Base-by-base conservation (phyloP, 2,888 invertebrate species). In the Stegophylla sp. region DNA sequence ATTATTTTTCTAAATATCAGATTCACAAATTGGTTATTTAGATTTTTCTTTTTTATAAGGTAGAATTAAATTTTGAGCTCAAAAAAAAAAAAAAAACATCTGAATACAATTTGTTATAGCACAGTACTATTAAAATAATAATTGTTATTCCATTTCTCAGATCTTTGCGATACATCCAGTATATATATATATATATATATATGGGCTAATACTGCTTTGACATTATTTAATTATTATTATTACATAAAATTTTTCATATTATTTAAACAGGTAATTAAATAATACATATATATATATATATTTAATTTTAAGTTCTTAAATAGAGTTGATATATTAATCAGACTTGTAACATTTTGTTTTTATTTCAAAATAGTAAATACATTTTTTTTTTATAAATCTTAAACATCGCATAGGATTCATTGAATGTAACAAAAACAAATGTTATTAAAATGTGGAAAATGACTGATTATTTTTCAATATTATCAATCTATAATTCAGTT, bases 271-370 rank as follows among this genome's bases (percentile, higher is more conserved):
- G 34, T 41, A 48, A 43, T 26, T 59, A 59, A 13, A 26, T 15
- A 61, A 59, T 73, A 51, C 34, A 4, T 56, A 63, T 48, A 63
- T 74, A 3, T 63, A 59, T 73, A 51, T 48, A 4, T 56, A 63
- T 48, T 74, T 74, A 3, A 74, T 63, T 48, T 17, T 34, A 51
- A 28, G 13, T 63, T 64, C n/a, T 64, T 75, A 53, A 51, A 75
- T 23, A 43, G 51, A 75, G 17, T 53, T 53, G 51, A 75, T 64
- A 63, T 41, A 75, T 75, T 75, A 75, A 64, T 75, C 75, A 75
- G 75, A 75, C 75, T 75, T 51, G 51, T 64, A 51, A 48, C 26
- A 34, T 75, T 75, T 61, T 74, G 45, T 74, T 74, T 75, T 64
- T 15, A 64, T 63, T 75, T 51, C 2, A 75, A 75, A 66, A 34